Evolutionary conservation across 2,797 vertebrate species (phyloP).

Genomic region (Epinephelus malabaricus): DNA sequence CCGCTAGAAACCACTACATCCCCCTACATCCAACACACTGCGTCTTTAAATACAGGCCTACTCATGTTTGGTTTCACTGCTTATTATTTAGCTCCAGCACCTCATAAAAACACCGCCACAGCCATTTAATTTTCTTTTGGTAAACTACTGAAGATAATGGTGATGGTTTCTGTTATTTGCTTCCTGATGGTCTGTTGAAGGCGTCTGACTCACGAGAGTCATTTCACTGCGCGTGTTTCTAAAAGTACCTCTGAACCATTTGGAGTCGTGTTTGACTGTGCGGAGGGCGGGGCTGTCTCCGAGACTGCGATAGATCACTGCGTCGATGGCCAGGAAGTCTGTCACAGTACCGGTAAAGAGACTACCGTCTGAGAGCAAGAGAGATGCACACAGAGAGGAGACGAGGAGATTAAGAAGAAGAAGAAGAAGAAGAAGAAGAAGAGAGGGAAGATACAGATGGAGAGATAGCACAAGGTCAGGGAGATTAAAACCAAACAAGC

Average conservation of each 20-base stretch:
- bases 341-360: slow-evolving; percentile 97
- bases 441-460: slow-evolving; percentile 61
- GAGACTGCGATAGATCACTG: slow-evolving; percentile 97
- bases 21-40: too few relatives aligned
- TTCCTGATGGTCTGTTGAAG: slow-evolving; percentile 37
- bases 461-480: slow-evolving; percentile 81
- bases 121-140: slow-evolving; percentile 24
- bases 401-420: slow-evolving; percentile 60
- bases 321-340: slow-evolving; percentile 97
- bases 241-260: slow-evolving; percentile 96
- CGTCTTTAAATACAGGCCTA: background rate
- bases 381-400: slow-evolving; percentile 34
- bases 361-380: slow-evolving; percentile 89
- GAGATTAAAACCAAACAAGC: slow-evolving; percentile 81
- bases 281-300: slow-evolving; percentile 94
- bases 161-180: slow-evolving; percentile 37
- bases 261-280: slow-evolving; percentile 98
- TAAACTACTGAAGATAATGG: slow-evolving; percentile 8
- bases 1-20: too few relatives aligned
- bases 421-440: slow-evolving; percentile 45
- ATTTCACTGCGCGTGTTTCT: slow-evolving; percentile 22
- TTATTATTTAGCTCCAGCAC: slow-evolving; percentile 24
- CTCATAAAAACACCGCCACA: slow-evolving; percentile 21
- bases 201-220: slow-evolving; percentile 21
- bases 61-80: slow-evolving; percentile 43